Evolutionary conservation across 1,140 invertebrate genomes (phyloP), one percentile per base, ranked within the genome.

Genomic region (Bactericera cockerelli): DNA sequence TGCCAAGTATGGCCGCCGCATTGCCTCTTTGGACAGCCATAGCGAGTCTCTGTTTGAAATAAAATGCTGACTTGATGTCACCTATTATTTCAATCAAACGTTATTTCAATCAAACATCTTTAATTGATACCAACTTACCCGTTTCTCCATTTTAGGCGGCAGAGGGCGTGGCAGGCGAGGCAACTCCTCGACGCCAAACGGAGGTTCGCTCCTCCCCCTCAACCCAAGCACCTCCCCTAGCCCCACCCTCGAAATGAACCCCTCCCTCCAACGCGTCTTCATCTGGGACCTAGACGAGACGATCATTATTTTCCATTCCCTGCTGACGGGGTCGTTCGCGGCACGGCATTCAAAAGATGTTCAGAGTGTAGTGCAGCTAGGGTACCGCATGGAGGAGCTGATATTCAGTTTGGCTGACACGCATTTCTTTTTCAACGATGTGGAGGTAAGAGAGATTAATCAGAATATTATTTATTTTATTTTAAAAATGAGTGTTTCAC

Each of bases 251-350:
- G 33, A 11, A 16, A 16, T 11, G 10, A 6, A 4, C 3, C 4
- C 4, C 28, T 4, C 4, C 63, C 78, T 92, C 19, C 90, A 98
- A 66, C 77, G 94, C 65, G 93, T 98, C 57, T 98, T 98, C 74
- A 89, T 98, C 54, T 98, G 95, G 95, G 93, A 98, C 70, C 76
- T 98, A 62, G 94, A 98, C 71, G 94, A 98, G 77, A 98, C 94
- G 26, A 93, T 98, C 67, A 92, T 98, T 63, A 89, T 97, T 63
- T 97, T 96, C 72, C 89, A 98, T 67, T 88, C 90, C 6, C 74
- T 98, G 62, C 77, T 98, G 56, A 95, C 88, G 21, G 93, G 92
- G 60, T 81, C 83, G 58, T 97, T 87, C 73, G 93, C 93, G 62
- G 81, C 82, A 59, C 83, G 86, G 70, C 93, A 91, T 74, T 80